phyloP scores from a whole-genome alignment of 1,140 invertebrate species.

The Trichogramma pretiosum region DNA sequence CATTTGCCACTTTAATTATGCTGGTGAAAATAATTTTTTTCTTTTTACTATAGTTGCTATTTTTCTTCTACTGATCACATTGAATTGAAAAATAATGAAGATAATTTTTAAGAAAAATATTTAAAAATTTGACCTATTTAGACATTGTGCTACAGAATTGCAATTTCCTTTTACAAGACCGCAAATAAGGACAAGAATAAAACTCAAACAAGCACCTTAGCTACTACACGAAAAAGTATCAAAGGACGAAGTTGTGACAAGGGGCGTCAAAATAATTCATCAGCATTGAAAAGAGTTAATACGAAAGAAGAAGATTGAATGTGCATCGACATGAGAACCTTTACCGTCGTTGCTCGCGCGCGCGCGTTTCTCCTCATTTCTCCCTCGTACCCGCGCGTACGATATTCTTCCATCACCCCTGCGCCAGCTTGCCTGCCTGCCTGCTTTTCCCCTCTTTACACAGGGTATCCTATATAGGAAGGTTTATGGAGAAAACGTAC shows the following conservation, averaged over 20 bases:
- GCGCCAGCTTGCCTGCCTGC: slow-evolving; percentile 22
- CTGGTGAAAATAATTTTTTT: background rate
- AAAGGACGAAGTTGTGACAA: background rate
- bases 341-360: slow-evolving; percentile 19
- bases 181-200: background rate
- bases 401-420: no score
- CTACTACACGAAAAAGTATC: background rate
- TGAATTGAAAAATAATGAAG: background rate
- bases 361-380: slow-evolving; percentile 16
- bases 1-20: background rate
- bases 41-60: background rate
- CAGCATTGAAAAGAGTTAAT: background rate
- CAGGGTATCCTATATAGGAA: slow-evolving; percentile 38
- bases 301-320: slow-evolving; percentile 24
- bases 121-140: background rate
- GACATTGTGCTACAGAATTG: background rate
- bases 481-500: slow-evolving; percentile 33
- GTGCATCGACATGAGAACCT: slow-evolving; percentile 41
- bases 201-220: background rate
- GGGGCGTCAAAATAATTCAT: slow-evolving; percentile 1
- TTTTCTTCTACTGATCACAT: background rate
- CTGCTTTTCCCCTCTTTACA: slow-evolving; percentile 33
- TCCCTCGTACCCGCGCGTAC: slow-evolving; percentile 18
- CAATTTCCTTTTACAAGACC: background rate
- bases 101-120: background rate